These are phyloP conservation scores for Aphelinus atriplicis DNA, from an alignment of 1,140 invertebrate genomes.

Conservation along the genomic window DNA sequence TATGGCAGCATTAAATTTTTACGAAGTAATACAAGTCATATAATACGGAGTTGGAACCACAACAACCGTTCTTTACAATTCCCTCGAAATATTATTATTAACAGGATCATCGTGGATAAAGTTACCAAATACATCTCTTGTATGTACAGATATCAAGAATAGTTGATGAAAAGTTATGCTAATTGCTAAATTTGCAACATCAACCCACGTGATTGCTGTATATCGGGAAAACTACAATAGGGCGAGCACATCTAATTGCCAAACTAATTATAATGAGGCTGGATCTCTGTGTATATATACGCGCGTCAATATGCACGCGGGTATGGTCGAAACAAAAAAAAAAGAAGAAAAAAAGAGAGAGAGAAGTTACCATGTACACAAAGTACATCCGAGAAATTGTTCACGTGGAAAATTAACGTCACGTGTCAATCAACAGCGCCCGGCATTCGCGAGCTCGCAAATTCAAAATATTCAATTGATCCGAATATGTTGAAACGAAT, in stretches of 20 bases:
- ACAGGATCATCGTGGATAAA: no score
- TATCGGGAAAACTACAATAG: no score
- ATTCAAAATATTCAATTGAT: constrained; percentile 29
- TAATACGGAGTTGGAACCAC: no score
- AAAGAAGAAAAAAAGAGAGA: no score
- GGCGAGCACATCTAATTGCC: background rate
- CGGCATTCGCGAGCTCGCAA: background rate
- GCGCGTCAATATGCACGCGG: no score
- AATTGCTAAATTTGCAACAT: constrained; percentile 13
- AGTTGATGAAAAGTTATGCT: constrained; percentile 16
- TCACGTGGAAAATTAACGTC: constrained; percentile 14
- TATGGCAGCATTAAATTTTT: constrained; percentile 29
- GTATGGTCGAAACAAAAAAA: no score
- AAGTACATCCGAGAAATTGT: constrained; percentile 24
- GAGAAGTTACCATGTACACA: background rate
- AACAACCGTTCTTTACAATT: no score
- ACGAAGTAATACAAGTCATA: constrained; percentile 18
- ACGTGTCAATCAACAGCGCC: constrained; percentile 27
- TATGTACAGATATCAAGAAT: no score
- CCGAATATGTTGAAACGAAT: constrained; percentile 13
- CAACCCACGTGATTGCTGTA: no score
- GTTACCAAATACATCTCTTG: no score
- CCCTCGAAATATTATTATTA: no score
- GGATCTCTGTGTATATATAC: no score
- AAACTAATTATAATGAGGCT: constrained; percentile 5